Evolutionary conservation across 1,140 invertebrate species (phyloP).

Genomic region (Dolichoris vasculosae): DNA sequence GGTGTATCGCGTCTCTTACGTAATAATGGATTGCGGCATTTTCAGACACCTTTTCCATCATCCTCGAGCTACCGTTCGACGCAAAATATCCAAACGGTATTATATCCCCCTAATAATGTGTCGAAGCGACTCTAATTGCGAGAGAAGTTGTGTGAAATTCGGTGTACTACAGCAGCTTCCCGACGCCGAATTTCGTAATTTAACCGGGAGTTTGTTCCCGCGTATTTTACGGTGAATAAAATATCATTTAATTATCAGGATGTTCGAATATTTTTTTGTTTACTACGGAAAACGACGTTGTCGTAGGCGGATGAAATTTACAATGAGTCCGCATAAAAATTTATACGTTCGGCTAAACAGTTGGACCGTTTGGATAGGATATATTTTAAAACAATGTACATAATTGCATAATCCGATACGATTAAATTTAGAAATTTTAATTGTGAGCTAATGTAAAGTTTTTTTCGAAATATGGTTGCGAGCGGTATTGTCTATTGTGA

Average conservation of each 20-base stretch:
- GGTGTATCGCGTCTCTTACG: not conserved
- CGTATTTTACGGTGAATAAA: not conserved
- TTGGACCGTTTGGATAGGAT: not conserved
- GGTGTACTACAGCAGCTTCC: not conserved
- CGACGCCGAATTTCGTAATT: not conserved
- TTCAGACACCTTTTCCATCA: not conserved
- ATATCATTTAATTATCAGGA: not conserved
- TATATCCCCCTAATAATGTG: not conserved
- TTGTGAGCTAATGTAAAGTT: not conserved
- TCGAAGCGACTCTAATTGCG: not conserved
- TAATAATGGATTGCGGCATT: not conserved
- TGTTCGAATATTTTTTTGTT: not conserved
- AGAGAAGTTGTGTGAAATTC: not conserved
- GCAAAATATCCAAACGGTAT: not conserved
- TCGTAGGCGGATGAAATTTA: not conserved
- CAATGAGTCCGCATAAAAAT: not conserved
- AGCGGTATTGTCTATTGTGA: not conserved
- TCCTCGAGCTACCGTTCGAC: not conserved
- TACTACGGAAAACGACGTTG: not conserved
- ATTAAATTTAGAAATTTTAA: conserved; percentile 7
- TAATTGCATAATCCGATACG: not conserved
- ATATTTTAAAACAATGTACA: not conserved
- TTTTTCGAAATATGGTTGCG: not conserved
- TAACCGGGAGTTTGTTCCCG: no score
- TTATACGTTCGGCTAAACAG: not conserved